Evolutionary conservation across 2,888 invertebrate genomes (phyloP).

Genomic region (Ophraella communa): DNA sequence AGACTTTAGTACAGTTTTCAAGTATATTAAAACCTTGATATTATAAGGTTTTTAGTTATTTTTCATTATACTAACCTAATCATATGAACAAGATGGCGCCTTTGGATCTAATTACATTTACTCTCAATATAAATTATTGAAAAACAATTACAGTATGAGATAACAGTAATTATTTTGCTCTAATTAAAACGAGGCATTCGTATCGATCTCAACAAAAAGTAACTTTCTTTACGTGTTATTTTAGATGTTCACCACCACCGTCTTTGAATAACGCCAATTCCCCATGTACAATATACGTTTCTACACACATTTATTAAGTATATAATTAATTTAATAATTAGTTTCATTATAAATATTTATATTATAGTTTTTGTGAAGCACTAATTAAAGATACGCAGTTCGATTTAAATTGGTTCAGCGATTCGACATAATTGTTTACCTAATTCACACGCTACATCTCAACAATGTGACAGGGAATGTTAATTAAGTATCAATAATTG

Average conservation of each 20-base stretch:
- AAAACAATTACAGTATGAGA: slow-evolving; percentile 8
- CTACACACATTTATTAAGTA: not conserved
- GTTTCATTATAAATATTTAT: not conserved
- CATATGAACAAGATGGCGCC: too few relatives aligned
- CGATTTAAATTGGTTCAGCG: not conserved
- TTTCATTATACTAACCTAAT: too few relatives aligned
- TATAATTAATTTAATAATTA: not conserved
- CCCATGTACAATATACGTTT: not conserved
- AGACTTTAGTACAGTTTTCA: too few relatives aligned
- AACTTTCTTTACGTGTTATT: slow-evolving; percentile 21
- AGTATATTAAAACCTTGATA: too few relatives aligned
- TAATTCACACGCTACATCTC: not conserved
- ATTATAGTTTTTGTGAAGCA: not conserved
- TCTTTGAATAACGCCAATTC: not conserved
- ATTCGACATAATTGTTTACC: not conserved
- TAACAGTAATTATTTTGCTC: slow-evolving; percentile 29
- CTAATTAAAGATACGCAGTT: not conserved
- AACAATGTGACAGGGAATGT: too few relatives aligned
- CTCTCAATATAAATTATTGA: too few relatives aligned
- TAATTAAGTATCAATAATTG: too few relatives aligned
- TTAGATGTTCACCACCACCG: not conserved
- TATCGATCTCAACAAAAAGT: not conserved
- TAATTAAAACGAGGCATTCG: slow-evolving; percentile 18
- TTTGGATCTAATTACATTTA: too few relatives aligned
- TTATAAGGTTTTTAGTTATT: too few relatives aligned